These are phyloP conservation scores for Cryptomyrus ogoouensis DNA, from an alignment of 2,113 vertebrate genomes.

Conservation along the genomic window DNA sequence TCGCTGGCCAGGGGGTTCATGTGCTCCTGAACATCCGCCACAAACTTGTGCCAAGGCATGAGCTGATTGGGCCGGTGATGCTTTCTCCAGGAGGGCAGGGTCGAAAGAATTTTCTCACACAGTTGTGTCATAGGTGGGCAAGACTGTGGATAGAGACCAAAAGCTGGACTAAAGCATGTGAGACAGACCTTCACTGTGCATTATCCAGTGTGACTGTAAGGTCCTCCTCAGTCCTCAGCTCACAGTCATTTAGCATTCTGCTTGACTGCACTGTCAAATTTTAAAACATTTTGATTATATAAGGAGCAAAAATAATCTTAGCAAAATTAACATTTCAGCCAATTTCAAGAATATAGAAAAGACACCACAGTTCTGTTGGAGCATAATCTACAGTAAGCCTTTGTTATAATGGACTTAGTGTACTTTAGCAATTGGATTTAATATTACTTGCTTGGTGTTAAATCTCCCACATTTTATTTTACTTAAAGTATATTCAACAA, in stretches of 20 bases:
- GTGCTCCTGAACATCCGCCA: slow-evolving; percentile 85
- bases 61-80: slow-evolving; percentile 91
- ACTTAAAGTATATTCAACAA: background rate
- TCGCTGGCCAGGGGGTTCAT: slow-evolving; percentile 91
- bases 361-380: background rate
- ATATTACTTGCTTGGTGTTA: background rate
- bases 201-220: background rate
- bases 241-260: background rate
- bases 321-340: background rate
- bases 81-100: slow-evolving; percentile 85
- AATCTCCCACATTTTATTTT: background rate
- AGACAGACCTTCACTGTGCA: background rate
- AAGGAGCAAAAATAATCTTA: background rate
- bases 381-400: background rate
- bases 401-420: background rate
- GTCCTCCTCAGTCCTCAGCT: background rate
- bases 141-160: slow-evolving; percentile 54
- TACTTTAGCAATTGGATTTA: background rate
- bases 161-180: background rate
- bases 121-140: slow-evolving; percentile 80
- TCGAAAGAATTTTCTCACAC: slow-evolving; percentile 82
- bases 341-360: background rate
- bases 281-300: background rate
- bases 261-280: background rate
- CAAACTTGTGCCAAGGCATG: slow-evolving; percentile 89